phyloP scores from a whole-genome alignment of 2,113 vertebrate genomes.

The Hippocampus abdominalis region DNA sequence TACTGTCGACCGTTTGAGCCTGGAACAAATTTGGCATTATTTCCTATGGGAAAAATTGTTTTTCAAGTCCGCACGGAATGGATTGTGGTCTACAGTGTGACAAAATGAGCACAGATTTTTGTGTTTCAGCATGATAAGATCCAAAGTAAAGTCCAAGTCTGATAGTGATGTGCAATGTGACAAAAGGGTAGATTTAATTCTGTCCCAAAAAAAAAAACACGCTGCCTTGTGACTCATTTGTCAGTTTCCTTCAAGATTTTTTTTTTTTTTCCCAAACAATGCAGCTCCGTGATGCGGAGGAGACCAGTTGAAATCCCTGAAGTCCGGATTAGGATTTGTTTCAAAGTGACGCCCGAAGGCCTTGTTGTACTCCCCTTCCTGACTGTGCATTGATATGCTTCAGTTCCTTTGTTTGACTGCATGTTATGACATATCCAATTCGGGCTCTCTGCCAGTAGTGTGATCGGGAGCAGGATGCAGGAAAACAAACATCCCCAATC shows the following conservation, averaged over 20 bases:
- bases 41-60: not conserved
- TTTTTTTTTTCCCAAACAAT: constrained; percentile 7
- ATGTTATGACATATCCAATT: constrained; percentile 28
- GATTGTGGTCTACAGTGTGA: not conserved
- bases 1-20: not conserved
- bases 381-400: constrained; percentile 26
- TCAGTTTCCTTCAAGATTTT: constrained; percentile 7
- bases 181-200: constrained; percentile 19
- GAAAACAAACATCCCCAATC: constrained; percentile 54
- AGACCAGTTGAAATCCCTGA: not conserved
- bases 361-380: constrained; percentile 10
- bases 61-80: not conserved
- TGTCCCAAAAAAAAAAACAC: constrained; percentile 27
- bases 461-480: constrained; percentile 44
- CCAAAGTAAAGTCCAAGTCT: constrained; percentile 7
- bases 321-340: not conserved
- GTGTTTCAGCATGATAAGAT: not conserved
- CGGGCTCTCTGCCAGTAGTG: constrained; percentile 11
- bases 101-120: not conserved
- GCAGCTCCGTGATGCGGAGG: constrained; percentile 2
- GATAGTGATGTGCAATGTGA: constrained; percentile 4
- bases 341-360: not conserved
- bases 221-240: constrained; percentile 14
- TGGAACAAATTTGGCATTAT: constrained; percentile 1
- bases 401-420: constrained; percentile 24